A percentile compares a stretch with the other conserved stretches of the same genome.
phyloP scores from a whole-genome alignment of 2,113 vertebrate species.

The Podiceps cristatus region DNA sequence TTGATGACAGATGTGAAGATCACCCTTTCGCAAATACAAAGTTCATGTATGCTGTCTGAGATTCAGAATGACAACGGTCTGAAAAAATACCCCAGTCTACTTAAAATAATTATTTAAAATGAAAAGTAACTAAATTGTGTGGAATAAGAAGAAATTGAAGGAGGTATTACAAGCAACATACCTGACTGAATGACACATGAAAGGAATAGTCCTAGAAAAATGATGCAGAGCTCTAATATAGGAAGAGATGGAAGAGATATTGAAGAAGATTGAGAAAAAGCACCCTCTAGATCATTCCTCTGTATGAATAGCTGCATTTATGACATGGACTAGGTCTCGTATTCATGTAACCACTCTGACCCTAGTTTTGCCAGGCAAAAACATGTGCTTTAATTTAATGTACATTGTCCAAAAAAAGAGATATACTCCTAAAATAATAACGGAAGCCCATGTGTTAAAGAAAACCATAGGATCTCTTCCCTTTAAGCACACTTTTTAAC shows the following conservation, averaged over 20 bases:
- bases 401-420: not conserved
- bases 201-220: not conserved
- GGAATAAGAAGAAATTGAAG: not conserved
- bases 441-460: not conserved
- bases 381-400: not conserved
- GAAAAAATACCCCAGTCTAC: not conserved
- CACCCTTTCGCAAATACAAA: not conserved
- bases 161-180: not conserved
- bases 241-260: not conserved
- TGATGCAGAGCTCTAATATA: not conserved
- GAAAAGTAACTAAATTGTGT: not conserved
- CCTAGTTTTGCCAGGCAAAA: not conserved
- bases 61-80: not conserved
- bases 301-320: not conserved
- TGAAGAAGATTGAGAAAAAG: not conserved
- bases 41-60: not conserved
- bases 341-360: not conserved
- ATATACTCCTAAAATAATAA: not conserved
- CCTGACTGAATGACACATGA: not conserved
- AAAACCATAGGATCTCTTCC: not conserved
- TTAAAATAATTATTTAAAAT: not conserved
- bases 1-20: not conserved
- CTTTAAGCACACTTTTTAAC: not conserved
- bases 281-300: not conserved
- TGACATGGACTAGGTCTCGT: not conserved